Conservation (phyloP, 2,113 vertebrate species). For the Oreochromis spilurus region DNA sequence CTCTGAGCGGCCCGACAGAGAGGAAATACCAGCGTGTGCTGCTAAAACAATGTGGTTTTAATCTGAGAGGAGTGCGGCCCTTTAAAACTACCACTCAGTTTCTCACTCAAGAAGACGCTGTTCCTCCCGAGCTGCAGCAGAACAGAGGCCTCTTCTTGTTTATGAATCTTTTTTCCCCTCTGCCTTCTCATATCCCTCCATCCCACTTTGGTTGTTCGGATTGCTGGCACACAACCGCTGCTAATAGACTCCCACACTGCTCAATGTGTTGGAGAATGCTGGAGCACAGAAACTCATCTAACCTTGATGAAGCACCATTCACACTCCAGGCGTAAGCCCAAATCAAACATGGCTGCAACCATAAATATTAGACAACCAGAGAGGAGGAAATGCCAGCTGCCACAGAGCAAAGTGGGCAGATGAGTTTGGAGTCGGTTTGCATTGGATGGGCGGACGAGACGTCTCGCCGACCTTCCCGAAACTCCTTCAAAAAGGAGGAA, state of each 20-base stretch:
- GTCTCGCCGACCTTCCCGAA: not conserved
- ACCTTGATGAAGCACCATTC: not conserved
- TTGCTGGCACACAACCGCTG: not conserved
- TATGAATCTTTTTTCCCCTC: accelerated
- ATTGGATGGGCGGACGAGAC: not conserved
- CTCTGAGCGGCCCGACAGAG: not conserved
- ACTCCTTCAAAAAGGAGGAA: not conserved
- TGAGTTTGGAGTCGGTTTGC: not conserved
- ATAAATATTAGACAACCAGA: not conserved
- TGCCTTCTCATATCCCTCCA: not conserved
- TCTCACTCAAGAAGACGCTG: not conserved
- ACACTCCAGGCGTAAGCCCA: not conserved
- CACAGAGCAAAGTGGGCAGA: not conserved
- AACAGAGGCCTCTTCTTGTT: not conserved
- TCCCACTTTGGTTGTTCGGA: not conserved
- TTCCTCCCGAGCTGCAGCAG: not conserved
- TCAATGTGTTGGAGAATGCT: not conserved
- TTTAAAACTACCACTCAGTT: not conserved
- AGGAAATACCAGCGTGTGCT: constrained; percentile 63
- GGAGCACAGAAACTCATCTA: not conserved
- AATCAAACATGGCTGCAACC: constrained; percentile 1
- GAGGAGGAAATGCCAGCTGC: not conserved
- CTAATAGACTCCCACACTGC: not conserved
- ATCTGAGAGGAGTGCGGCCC: constrained; percentile 9
- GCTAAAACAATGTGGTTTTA: constrained; percentile 61